A percentile compares a stretch with the other conserved stretches of the same genome.
phyloP scores from a whole-genome alignment of 2,797 vertebrate species.

The Oreochromis mossambicus region DNA sequence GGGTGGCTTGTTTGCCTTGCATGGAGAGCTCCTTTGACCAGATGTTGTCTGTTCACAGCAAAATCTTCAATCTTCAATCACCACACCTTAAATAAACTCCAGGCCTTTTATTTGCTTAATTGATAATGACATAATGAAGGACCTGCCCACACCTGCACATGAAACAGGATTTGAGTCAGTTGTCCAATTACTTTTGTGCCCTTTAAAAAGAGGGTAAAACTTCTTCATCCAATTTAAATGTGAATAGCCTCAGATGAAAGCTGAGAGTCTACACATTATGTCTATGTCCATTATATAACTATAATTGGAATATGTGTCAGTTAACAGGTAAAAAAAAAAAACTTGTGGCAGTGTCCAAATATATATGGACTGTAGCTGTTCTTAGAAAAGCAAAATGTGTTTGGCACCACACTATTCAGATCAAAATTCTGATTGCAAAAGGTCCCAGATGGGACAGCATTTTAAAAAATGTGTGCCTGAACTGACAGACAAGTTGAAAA shows the following conservation, averaged over 20 bases:
- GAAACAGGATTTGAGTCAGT: background rate
- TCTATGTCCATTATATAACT: background rate
- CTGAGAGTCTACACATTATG: background rate
- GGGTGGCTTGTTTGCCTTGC: background rate
- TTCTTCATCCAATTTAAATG: background rate
- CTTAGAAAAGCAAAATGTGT: background rate
- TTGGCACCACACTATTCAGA: background rate
- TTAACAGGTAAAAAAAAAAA: accelerated
- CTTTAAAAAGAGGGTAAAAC: background rate
- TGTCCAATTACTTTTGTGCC: accelerated
- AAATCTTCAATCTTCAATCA: background rate
- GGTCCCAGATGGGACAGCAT: background rate
- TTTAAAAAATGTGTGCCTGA: accelerated
- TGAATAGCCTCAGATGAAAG: background rate
- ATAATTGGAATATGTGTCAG: background rate
- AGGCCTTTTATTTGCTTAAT: background rate
- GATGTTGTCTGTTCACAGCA: background rate
- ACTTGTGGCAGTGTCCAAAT: background rate
- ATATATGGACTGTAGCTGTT: background rate
- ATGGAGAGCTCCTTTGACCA: background rate
- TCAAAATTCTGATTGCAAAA: background rate
- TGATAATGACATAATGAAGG: background rate
- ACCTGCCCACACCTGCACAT: background rate
- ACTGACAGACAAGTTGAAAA: background rate
- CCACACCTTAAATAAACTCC: background rate